Evolutionary conservation across 2,113 vertebrate genomes (phyloP), one percentile per base, ranked within the genome.

Genomic region (Ondatra zibethicus): DNA sequence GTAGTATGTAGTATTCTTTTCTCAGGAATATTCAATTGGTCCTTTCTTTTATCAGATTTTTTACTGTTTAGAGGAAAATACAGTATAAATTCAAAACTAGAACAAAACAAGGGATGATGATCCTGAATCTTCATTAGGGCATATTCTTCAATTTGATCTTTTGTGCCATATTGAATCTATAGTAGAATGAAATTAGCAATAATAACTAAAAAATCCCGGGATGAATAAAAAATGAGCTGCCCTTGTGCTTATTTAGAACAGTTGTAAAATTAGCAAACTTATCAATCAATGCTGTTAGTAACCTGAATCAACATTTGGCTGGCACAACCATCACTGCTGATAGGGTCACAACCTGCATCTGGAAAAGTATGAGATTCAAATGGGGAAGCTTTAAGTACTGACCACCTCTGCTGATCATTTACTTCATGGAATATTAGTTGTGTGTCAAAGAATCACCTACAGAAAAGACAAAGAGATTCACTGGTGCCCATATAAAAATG

Each of bases 391-490:
- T 9, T 80, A 78, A 81, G 13, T 31, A 6, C 25, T 81, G 19
- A 10, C 4, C 2, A 21, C n/a, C 17, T 70, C 7, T 33, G 3
- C 1, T 90, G 10, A 23, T 29, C 3, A 12, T 9, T 31, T 2
- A 2, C 11, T 19, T 21, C 8, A 2, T 31, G 50, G 7, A 70
- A 65, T 45, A 12, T 23, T 80, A 39, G 23, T 27, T 55, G 75
- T 2, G 45, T 33, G 76, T 25, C 11, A 63, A 39, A 42, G 42
- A 70, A 84, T 5, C 16, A 93, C 14, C 3, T 19, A 33, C 77
- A 70, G 70, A 75, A 52, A 11, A 7, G 9, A 65, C 45, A 75
- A 85, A 78, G 29, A 70, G 39, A 86, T 45, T 73, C 13, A 89
- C 33, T 17, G 45, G 4, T 89, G 27, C 0, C 7, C 6, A 88